Percentiles rank a stretch among this genome's conserved stretches.
These are phyloP conservation scores for Trissolcus basalis DNA, from an alignment of 1,140 invertebrate species.

Conservation along the genomic window DNA sequence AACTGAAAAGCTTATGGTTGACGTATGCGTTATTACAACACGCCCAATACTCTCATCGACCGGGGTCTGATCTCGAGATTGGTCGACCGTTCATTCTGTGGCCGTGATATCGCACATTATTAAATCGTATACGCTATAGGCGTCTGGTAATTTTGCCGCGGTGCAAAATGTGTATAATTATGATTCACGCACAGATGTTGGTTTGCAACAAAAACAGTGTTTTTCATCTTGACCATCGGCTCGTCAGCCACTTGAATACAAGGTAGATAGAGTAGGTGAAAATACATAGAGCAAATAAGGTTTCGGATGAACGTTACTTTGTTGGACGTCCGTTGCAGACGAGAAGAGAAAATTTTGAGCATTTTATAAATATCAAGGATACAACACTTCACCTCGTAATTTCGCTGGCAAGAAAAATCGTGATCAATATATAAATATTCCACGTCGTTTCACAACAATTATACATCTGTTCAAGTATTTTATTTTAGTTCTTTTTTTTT, in stretches of 20 bases:
- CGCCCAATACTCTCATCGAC: constrained; percentile 57
- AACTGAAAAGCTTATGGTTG: constrained; percentile 45
- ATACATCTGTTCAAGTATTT: no score
- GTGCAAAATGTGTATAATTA: constrained; percentile 51
- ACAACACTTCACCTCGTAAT: no score
- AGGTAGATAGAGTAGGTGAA: constrained; percentile 24
- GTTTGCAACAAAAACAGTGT: neutral
- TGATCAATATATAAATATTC: no score
- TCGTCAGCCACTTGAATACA: constrained; percentile 35
- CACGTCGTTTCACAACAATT: no score
- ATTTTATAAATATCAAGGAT: no score
- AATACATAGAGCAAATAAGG: no score
- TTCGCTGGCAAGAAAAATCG: no score
- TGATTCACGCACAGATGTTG: constrained; percentile 23
- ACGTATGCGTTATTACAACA: constrained; percentile 56
- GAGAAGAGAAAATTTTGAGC: no score
- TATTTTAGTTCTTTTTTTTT: no score
- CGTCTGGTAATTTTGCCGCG: constrained; percentile 38
- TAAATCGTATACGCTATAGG: constrained; percentile 46
- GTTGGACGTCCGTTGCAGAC: no score
- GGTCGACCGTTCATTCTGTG: constrained; percentile 41
- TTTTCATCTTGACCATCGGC: constrained; percentile 37
- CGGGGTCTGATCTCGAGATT: constrained; percentile 40
- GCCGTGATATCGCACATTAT: constrained; percentile 58
- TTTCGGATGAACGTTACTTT: no score